Percentiles rank a stretch among this genome's conserved stretches.
phyloP scores from a whole-genome alignment of 2,797 vertebrate species.

The Odontamblyopus rebecca region DNA sequence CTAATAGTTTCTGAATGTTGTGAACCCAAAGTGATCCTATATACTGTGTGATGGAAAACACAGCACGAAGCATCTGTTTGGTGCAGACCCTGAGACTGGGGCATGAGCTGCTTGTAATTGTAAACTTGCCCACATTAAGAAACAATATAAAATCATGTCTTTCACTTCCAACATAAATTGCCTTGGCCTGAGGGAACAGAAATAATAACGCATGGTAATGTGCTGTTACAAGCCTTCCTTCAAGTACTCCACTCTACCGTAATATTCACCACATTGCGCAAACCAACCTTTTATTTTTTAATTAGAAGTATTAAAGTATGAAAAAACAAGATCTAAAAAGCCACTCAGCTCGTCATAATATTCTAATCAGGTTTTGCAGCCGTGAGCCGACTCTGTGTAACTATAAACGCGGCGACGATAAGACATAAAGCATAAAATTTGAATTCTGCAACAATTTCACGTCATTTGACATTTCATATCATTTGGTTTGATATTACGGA shows the following conservation, averaged over 20 bases:
- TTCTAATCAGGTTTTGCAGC: conserved; percentile 30
- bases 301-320: conserved; percentile 17
- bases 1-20: neutral
- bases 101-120: conserved; percentile 56
- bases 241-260: conserved; percentile 33
- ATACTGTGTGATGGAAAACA: neutral
- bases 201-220: conserved; percentile 43
- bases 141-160: conserved; percentile 57
- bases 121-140: conserved; percentile 41
- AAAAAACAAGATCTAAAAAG: conserved; percentile 9
- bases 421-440: conserved; percentile 59
- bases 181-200: conserved; percentile 46
- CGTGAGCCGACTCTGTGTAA: conserved; percentile 31
- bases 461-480: conserved; percentile 78
- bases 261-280: conserved; percentile 27
- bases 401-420: conserved; percentile 51
- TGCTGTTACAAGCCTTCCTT: conserved; percentile 36
- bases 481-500: conserved; percentile 75
- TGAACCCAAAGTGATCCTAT: neutral
- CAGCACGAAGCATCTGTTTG: conserved; percentile 28
- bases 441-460: conserved; percentile 64
- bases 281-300: conserved; percentile 40
- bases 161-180: conserved; percentile 33
- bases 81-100: conserved; percentile 26
- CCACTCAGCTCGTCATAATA: conserved; percentile 1